These are phyloP conservation scores for Naja naja DNA, from an alignment of 2,113 vertebrate species.

Conservation along the genomic window DNA sequence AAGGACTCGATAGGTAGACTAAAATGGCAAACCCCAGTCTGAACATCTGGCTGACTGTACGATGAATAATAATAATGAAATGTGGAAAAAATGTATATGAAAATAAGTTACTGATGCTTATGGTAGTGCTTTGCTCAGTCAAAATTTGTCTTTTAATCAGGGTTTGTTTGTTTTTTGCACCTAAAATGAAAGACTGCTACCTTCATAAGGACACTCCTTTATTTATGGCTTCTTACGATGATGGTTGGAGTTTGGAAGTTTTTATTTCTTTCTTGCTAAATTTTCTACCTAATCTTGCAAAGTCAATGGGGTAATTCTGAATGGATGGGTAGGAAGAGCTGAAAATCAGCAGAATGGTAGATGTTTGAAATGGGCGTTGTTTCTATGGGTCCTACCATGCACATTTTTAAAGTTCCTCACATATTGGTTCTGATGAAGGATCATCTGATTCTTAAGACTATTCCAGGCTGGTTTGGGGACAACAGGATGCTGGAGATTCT, in stretches of 20 bases:
- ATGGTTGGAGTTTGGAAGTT: background rate
- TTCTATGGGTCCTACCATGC: background rate
- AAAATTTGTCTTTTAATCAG: background rate
- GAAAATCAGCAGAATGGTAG: background rate
- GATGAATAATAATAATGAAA: no score
- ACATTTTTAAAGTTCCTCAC: background rate
- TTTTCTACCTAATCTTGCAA: background rate
- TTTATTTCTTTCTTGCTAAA: background rate
- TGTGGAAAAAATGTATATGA: background rate
- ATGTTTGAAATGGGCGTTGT: background rate
- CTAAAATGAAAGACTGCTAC: background rate
- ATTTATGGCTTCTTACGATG: background rate
- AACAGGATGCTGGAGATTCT: background rate
- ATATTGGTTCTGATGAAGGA: background rate
- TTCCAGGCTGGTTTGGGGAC: background rate
- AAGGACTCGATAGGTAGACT: no score
- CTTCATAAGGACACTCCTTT: background rate
- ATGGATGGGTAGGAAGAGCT: background rate
- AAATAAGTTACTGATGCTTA: background rate
- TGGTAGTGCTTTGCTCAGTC: background rate
- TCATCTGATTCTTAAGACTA: background rate
- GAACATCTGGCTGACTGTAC: no score
- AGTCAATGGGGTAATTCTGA: background rate
- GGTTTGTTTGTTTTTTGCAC: background rate
- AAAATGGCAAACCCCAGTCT: no score